phyloP scores from a whole-genome alignment of 2,888 invertebrate species.

The Ennomos erosarius region DNA sequence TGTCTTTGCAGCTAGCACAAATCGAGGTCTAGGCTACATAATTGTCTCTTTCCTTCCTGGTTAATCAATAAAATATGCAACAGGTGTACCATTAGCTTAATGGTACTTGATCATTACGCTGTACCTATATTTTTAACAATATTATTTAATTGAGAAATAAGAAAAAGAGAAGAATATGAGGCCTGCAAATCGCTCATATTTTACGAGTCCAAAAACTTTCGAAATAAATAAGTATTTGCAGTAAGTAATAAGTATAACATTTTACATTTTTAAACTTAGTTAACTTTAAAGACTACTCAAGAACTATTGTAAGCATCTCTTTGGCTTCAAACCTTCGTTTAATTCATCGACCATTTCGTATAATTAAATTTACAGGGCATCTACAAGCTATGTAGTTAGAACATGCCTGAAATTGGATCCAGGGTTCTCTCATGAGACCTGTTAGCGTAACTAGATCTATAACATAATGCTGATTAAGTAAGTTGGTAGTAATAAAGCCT shows the following conservation, averaged over 20 bases:
- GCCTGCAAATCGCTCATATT: too few relatives aligned
- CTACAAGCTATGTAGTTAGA: background rate
- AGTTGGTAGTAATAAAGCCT: background rate
- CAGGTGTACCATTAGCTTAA: background rate
- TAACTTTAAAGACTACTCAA: too few relatives aligned
- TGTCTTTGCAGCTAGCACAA: constrained; percentile 2
- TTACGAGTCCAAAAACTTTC: too few relatives aligned
- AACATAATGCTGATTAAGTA: constrained; percentile 22
- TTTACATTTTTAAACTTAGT: too few relatives aligned
- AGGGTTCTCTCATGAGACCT: constrained; percentile 19
- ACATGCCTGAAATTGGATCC: constrained; percentile 18
- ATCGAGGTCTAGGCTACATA: constrained; percentile 22
- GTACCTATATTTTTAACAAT: too few relatives aligned
- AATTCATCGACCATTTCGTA: constrained; percentile 8
- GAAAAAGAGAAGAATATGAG: too few relatives aligned
- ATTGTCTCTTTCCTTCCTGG: constrained; percentile 19
- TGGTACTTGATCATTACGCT: too few relatives aligned
- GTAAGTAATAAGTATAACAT: too few relatives aligned
- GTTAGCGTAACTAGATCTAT: constrained; percentile 18
- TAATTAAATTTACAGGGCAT: constrained; percentile 3
- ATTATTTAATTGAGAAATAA: too few relatives aligned
- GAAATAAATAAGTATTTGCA: too few relatives aligned
- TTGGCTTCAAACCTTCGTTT: background rate
- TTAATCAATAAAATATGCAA: constrained; percentile 7
- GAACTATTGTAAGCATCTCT: background rate